Percentiles rank a stretch among this genome's conserved stretches.
phyloP scores from a whole-genome alignment of 1,140 invertebrate genomes.

The Drosophila watanabei region DNA sequence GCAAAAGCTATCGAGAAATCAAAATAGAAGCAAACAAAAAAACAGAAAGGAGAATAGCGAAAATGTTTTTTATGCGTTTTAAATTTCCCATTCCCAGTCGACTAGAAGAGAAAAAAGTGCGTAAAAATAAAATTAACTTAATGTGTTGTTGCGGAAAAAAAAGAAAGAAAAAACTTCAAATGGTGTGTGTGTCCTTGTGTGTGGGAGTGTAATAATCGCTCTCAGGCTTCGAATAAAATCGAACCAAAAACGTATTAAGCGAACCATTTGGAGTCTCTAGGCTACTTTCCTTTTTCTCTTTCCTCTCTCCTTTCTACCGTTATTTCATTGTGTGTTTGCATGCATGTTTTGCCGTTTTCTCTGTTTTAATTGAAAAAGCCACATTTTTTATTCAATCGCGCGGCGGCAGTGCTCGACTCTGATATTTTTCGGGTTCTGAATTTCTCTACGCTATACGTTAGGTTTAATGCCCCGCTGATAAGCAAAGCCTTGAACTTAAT shows the following conservation, averaged over 20 bases:
- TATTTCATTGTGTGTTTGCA: constrained; percentile 15
- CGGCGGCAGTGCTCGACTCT: constrained; percentile 1
- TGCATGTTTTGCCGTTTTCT: constrained; percentile 29
- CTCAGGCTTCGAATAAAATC: constrained; percentile 16
- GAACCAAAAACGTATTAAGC: background rate
- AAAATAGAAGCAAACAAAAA: constrained; percentile 5
- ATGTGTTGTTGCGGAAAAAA: constrained; percentile 49
- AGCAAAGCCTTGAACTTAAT: constrained; percentile 79
- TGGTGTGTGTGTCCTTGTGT: constrained; percentile 2
- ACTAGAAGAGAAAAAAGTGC: constrained; percentile 64
- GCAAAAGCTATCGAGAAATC: constrained; percentile 27
- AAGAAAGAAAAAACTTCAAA: background rate
- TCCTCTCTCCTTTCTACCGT: constrained; percentile 1
- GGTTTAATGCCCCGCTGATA: constrained; percentile 73
- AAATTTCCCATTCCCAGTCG: constrained; percentile 63
- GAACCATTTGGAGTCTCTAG: background rate
- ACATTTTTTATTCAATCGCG: constrained; percentile 57
- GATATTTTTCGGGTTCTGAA: constrained; percentile 21
- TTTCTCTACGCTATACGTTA: constrained; percentile 33
- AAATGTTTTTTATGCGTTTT: constrained; percentile 75
- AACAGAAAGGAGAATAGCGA: constrained; percentile 1
- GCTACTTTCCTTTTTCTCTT: constrained; percentile 18
- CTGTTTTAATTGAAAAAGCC: constrained; percentile 58
- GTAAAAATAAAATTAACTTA: constrained; percentile 80
- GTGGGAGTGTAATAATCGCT: constrained; percentile 5